These are phyloP conservation scores for Neocloeon triangulifer DNA, from an alignment of 1,140 invertebrate genomes.

Conservation along the genomic window DNA sequence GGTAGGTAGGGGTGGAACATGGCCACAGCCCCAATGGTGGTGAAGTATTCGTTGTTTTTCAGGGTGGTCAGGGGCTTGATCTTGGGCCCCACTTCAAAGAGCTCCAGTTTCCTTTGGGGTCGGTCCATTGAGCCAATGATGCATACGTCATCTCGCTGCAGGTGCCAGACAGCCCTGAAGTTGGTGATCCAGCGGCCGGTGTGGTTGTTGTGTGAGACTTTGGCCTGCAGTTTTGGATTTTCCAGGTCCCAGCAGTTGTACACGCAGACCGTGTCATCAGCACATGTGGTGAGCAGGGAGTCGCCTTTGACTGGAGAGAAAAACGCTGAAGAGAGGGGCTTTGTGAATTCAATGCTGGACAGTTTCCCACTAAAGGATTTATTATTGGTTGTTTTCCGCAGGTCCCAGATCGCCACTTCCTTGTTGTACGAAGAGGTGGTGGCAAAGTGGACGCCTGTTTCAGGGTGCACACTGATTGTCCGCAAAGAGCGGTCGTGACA, in stretches of 20 bases:
- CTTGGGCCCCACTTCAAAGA: too few relatives aligned
- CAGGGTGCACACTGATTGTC: too few relatives aligned
- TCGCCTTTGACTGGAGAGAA: conserved; percentile 7
- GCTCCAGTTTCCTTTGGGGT: too few relatives aligned
- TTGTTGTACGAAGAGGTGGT: too few relatives aligned
- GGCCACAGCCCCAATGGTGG: too few relatives aligned
- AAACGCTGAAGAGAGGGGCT: conserved; percentile 4
- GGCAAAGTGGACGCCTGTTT: too few relatives aligned
- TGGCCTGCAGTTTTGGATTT: conserved; percentile 1
- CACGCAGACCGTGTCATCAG: conserved; percentile 5
- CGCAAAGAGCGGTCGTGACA: too few relatives aligned
- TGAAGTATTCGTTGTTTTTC: too few relatives aligned
- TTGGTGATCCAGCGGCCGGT: conserved; percentile 18
- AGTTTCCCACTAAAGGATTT: neutral
- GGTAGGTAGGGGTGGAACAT: too few relatives aligned
- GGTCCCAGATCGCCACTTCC: conserved; percentile 1
- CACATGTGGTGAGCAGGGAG: conserved; percentile 4
- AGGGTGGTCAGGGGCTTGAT: too few relatives aligned
- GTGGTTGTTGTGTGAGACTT: conserved; percentile 16
- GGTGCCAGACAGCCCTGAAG: conserved; percentile 18
- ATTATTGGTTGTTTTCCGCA: neutral
- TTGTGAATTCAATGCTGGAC: neutral
- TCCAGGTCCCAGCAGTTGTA: conserved; percentile 4
- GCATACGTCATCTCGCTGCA: conserved; percentile 17
- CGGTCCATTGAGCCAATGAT: conserved; percentile 16